Base-by-base conservation (phyloP, 2,797 vertebrate genomes). In the Staurois parvus region DNA sequence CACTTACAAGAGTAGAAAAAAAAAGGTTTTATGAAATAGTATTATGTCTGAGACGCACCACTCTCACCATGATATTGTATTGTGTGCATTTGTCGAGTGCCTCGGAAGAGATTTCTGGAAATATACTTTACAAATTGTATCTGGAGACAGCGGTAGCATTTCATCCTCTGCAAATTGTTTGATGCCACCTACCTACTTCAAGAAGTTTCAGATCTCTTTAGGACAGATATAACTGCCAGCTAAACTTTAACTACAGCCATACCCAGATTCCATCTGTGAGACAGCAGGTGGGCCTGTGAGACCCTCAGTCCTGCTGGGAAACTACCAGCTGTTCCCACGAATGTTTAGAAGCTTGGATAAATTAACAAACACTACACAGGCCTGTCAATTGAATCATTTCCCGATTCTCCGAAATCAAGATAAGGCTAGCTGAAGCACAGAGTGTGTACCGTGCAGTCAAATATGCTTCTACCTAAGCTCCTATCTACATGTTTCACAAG, bases 321-420 rank as follows among this genome's bases (percentile, higher is more conserved):
- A 91, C 83, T 76, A 91, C 92, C 93, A 93, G 91, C 93, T 93
- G 94, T 93, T 93, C 91, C 88, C 87, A 85, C 85, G 90, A 92
- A 92, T 89, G 92, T 83, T 87, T 83, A 79, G 76, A 92, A 92
- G 92, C 91, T 91, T 89, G 76, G 92, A 92, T 89, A 92, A 94
- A 94, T 94, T 91, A 93, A 90, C 93, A 93, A 94, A 93, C 92
- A 93, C 90, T 90, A 89, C 91, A 90, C 92, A 92, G 87, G 93
- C 92, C 94, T 94, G 93, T 93, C 92, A 92, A 86, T 90, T 89
- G 92, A 91, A 91, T 93, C 88, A 87, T 90, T 91, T 90, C 37
- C 81, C 88, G 90, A 91, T 89, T 90, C 91, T 91, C 90, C 87
- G 12, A 84, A 84, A 83, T 83, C 85, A 87, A 87, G 85, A 87